Conservation (phyloP, 2,797 vertebrate species). For the Argentina silus region DNA sequence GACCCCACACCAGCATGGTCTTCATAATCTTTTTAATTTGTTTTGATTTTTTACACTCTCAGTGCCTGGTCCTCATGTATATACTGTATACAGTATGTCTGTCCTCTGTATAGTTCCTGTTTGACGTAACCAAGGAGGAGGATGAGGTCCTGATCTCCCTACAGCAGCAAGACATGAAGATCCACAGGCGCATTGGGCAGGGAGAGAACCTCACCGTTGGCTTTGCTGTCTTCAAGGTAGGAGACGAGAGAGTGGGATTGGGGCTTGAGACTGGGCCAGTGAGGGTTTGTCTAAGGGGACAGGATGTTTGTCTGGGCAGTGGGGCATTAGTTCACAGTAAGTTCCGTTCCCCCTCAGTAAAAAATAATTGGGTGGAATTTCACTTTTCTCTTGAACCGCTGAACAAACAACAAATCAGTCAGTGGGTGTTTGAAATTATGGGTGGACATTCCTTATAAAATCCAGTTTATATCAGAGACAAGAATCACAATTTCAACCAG, state of each 20-base stretch:
- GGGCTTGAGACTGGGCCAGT: background rate
- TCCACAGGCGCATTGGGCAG: conserved; percentile 79
- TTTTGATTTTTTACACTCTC: too few species aligned
- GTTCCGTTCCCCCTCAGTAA: conserved; percentile 23
- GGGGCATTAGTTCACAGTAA: background rate
- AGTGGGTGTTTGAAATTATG: conserved; percentile 23
- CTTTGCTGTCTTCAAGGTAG: conserved; percentile 88
- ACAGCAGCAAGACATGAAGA: conserved; percentile 89
- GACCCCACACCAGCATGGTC: too few species aligned
- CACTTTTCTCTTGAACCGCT: conserved; percentile 34
- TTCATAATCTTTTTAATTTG: too few species aligned
- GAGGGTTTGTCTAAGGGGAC: too few species aligned
- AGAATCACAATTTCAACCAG: conserved; percentile 43
- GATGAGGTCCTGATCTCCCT: conserved; percentile 88
- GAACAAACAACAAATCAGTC: conserved; percentile 25
- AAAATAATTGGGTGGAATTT: conserved; percentile 26
- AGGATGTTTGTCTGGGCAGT: too few species aligned
- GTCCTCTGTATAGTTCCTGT: conserved; percentile 79
- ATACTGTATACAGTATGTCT: too few species aligned
- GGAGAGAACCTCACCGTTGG: conserved; percentile 88
- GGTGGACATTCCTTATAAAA: conserved; percentile 28
- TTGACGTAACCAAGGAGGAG: conserved; percentile 85
- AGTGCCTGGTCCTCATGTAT: too few species aligned
- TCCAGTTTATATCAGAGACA: conserved; percentile 45
- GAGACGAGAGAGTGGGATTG: background rate